Evolutionary conservation across 2,113 vertebrate genomes (phyloP).

Genomic region (Brienomyrus brachyistius): DNA sequence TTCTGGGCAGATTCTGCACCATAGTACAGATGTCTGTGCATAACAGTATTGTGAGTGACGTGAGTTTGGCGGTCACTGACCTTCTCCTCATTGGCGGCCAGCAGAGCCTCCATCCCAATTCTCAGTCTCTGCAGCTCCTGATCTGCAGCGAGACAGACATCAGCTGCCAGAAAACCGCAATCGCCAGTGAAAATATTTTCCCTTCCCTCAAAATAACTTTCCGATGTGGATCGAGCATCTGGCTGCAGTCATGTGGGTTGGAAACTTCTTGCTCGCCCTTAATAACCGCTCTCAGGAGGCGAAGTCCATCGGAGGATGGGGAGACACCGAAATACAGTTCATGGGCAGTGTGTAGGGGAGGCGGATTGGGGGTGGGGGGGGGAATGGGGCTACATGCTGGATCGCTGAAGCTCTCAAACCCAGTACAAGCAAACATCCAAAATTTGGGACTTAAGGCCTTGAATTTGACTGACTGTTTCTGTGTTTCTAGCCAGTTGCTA

Average conservation of each 20-base stretch:
- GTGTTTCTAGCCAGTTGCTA: neutral
- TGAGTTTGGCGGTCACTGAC: conserved; percentile 46
- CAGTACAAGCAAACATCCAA: neutral
- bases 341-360: neutral
- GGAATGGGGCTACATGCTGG: neutral
- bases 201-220: conserved; percentile 4
- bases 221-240: neutral
- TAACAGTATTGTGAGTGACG: neutral
- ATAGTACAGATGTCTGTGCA: neutral
- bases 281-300: neutral
- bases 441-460: neutral
- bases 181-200: conserved; percentile 11
- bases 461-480: neutral
- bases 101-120: conserved; percentile 79
- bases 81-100: conserved; percentile 87
- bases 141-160: conserved; percentile 60
- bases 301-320: neutral
- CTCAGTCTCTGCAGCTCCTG: conserved; percentile 84
- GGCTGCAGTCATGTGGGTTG: neutral
- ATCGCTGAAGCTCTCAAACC: neutral
- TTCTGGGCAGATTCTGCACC: neutral
- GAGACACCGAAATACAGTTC: neutral
- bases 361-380: neutral
- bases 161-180: neutral
- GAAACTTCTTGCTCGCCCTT: neutral